phyloP scores from a whole-genome alignment of 2,797 vertebrate species.

The Poeciliopsis turneri region DNA sequence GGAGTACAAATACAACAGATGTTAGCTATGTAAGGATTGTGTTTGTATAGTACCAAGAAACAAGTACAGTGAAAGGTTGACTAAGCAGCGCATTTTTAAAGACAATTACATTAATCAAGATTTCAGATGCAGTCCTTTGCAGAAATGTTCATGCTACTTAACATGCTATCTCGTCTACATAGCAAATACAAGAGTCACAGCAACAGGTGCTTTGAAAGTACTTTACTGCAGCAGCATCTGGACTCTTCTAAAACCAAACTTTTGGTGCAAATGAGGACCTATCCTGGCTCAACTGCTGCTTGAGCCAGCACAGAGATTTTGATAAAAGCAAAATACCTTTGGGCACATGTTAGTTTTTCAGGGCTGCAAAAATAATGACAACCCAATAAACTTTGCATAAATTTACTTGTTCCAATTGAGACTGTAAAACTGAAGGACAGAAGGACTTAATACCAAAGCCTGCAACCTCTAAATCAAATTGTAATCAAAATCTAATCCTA shows the following conservation, averaged over 20 bases:
- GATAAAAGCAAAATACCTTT: neutral
- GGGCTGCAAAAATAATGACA: neutral
- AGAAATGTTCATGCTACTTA: neutral
- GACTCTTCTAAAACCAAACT: neutral
- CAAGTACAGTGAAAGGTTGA: neutral
- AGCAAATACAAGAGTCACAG: neutral
- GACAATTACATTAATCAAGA: neutral
- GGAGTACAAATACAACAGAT: slow-evolving; percentile 23
- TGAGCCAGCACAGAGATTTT: too few species aligned
- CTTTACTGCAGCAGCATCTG: neutral
- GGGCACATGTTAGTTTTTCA: neutral
- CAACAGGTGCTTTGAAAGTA: neutral
- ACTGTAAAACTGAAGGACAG: neutral
- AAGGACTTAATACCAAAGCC: neutral
- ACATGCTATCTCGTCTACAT: neutral
- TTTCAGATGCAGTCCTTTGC: neutral
- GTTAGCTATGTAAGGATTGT: neutral
- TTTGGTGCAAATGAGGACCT: neutral
- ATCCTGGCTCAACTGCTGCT: neutral
- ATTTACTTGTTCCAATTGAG: neutral
- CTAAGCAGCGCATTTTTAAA: neutral
- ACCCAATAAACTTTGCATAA: neutral
- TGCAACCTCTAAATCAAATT: neutral
- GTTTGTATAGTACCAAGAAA: neutral
- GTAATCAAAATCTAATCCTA: neutral